phyloP scores from a whole-genome alignment of 2,888 invertebrate species.

The Teleogryllus oceanicus region DNA sequence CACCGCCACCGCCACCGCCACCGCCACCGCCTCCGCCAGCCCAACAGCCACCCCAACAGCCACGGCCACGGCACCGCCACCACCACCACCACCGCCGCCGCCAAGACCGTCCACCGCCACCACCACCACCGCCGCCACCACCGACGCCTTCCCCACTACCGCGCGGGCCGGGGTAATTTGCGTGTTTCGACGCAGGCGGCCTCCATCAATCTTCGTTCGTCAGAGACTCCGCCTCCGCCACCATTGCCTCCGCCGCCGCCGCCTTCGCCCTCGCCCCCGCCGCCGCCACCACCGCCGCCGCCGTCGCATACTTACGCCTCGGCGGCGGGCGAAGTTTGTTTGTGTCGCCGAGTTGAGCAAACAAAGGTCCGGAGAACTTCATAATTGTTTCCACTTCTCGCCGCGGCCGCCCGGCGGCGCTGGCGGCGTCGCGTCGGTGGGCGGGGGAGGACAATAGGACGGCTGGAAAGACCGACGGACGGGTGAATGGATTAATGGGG shows the following conservation, averaged over 20 bases:
- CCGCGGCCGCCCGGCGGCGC: conserved; percentile 5
- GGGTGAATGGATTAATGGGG: too few relatives aligned
- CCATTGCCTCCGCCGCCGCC: neutral
- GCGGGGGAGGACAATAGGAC: too few relatives aligned
- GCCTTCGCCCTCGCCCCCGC: neutral
- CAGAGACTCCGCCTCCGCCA: neutral
- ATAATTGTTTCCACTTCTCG: conserved; percentile 18
- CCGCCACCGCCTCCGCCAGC: too few relatives aligned
- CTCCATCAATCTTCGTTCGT: conserved; percentile 18
- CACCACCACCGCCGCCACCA: too few relatives aligned
- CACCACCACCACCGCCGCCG: too few relatives aligned
- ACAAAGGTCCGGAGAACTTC: conserved; percentile 18
- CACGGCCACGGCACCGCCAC: too few relatives aligned
- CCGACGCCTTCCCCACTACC: too few relatives aligned
- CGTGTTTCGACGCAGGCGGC: neutral
- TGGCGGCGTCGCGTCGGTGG: neutral
- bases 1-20: too few relatives aligned
- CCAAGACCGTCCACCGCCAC: too few relatives aligned
- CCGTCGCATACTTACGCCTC: neutral
- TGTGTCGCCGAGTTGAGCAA: conserved; percentile 10
- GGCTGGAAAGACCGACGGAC: too few relatives aligned
- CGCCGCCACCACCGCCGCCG: neutral
- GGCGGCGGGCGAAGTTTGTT: conserved; percentile 1
- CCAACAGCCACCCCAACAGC: too few relatives aligned
- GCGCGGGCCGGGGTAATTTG: neutral